Percentiles rank a stretch among this genome's conserved stretches.
Conservation (phyloP, 2,888 invertebrate species). For the Maniola hyperantus region DNA sequence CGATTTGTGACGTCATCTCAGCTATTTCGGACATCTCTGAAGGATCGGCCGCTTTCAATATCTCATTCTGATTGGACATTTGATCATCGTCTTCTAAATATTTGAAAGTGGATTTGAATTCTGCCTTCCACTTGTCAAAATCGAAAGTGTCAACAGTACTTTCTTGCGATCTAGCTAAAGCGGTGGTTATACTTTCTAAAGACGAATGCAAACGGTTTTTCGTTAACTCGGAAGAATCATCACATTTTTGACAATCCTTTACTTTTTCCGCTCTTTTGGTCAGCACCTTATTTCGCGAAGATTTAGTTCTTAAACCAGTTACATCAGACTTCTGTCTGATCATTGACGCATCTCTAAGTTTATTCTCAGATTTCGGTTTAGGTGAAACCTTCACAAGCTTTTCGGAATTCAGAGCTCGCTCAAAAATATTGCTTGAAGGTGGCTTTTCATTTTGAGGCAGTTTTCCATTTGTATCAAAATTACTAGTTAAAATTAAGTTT, state of each 20-base stretch:
- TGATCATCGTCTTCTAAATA: conserved; percentile 74
- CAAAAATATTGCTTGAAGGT: neutral
- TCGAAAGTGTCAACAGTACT: conserved; percentile 71
- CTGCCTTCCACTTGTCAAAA: conserved; percentile 75
- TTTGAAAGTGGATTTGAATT: conserved; percentile 71
- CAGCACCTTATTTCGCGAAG: conserved; percentile 62
- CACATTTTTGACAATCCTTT: conserved; percentile 53
- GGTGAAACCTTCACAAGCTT: conserved; percentile 46
- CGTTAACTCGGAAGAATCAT: conserved; percentile 57
- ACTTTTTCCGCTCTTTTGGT: conserved; percentile 62
- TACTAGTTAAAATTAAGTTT: neutral
- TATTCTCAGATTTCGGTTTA: conserved; percentile 58
- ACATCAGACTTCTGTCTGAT: conserved; percentile 84
- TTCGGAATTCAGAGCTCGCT: conserved; percentile 42
- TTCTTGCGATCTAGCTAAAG: conserved; percentile 70
- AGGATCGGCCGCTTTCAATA: conserved; percentile 70
- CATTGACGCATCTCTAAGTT: conserved; percentile 62
- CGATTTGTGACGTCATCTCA: conserved; percentile 78
- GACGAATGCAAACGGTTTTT: conserved; percentile 75
- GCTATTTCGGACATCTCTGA: conserved; percentile 79
- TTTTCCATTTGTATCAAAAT: neutral
- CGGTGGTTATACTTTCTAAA: conserved; percentile 70
- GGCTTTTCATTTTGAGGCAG: neutral
- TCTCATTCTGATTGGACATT: conserved; percentile 67
- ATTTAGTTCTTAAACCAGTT: conserved; percentile 80